phyloP scores from a whole-genome alignment of 2,113 vertebrate species.

The Gymnorhina tibicen region DNA sequence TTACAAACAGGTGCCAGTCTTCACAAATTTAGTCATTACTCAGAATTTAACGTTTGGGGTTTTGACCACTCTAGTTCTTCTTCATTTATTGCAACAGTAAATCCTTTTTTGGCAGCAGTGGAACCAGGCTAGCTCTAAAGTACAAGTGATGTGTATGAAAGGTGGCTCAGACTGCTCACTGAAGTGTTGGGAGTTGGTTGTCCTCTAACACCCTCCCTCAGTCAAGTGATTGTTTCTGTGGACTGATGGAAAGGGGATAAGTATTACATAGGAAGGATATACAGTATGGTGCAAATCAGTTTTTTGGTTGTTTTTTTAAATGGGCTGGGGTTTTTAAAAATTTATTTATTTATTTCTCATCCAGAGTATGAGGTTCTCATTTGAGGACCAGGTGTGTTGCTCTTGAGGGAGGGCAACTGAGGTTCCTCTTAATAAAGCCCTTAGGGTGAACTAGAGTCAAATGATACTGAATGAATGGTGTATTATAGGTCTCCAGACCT shows the following conservation, averaged over 20 bases:
- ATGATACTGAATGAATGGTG: accelerated
- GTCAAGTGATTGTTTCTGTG: not conserved
- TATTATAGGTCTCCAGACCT: not conserved
- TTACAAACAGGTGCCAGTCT: not conserved
- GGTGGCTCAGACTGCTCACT: not conserved
- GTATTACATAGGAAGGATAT: not conserved
- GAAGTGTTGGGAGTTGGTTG: not conserved
- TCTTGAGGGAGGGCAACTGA: not conserved
- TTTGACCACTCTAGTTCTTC: not conserved
- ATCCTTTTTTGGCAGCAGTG: not conserved
- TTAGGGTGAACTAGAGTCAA: not conserved
- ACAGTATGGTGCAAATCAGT: not conserved
- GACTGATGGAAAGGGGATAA: not conserved
- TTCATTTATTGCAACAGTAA: not conserved
- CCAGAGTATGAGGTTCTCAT: not conserved
- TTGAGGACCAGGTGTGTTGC: not conserved
- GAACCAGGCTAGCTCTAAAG: not conserved
- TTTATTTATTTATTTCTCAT: not conserved
- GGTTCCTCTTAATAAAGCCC: not conserved
- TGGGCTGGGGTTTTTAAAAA: not conserved
- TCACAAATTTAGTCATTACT: not conserved
- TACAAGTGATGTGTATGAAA: not conserved
- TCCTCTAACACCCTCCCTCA: not conserved
- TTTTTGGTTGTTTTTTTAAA: accelerated
- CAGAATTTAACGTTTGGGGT: not conserved